Base-by-base conservation (phyloP, 2,797 vertebrate species). In the Capromys pilorides region DNA sequence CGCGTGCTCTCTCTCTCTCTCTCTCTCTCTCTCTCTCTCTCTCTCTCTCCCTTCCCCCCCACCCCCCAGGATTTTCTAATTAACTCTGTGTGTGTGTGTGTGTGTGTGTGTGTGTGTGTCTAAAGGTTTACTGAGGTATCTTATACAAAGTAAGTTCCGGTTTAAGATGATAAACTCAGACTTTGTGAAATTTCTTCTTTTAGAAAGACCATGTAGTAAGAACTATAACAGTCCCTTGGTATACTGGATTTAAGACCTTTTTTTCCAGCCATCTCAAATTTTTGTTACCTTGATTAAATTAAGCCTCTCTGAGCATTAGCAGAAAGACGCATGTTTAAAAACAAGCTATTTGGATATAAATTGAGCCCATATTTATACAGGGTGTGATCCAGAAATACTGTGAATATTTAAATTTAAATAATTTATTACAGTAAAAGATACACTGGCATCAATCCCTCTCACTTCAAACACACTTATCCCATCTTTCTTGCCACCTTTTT, bases 291-390 rank as follows among this genome's bases (percentile, higher is more conserved):
- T 82, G 64, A 59, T 79, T 79, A 31, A 82, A 82, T 1, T 41
- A 51, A 89, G 16, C 8, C 28, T 61, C 21, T 54, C 39, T 80
- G 31, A 62, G 39, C 28, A 81, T 78, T 57, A 75, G 28, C 57
- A 69, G 31, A n/a, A 93, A 85, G 66, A 82, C 62, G 19, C 6
- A 83, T 88, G 51, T 91, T 91, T 41, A 66, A 93, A 83, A 80
- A 77, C 41, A 91, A 88, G 57, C n/a, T 66, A 80, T 8, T 81
- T 75, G 54, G 54, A 31, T 84, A 54, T 39, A 61, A 88, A 28
- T 64, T n/a, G 36, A 89, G 54, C 13, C 22, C 16, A 13, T 36
- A 36, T 39, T 80, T 81, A 1, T 75, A 21, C 64, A 66, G 80
- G 91, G 22, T 73, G 78, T 45, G 24, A 75, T 75, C 41, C 73